phyloP scores from a whole-genome alignment of 2,888 invertebrate genomes.

The Abrostola tripartita region DNA sequence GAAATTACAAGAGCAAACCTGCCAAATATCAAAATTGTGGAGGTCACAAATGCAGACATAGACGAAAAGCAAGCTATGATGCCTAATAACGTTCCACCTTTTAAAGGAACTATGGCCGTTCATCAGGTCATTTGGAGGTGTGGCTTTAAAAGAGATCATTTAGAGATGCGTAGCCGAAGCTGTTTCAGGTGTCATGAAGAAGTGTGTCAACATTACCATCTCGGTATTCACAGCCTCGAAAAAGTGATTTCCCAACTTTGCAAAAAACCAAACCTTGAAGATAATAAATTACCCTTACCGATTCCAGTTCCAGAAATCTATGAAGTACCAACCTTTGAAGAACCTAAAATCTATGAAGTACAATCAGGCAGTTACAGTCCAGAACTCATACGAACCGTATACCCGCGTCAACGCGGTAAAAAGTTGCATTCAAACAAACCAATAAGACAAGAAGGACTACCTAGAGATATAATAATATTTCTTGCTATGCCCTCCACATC shows the following conservation, averaged over 20 bases:
- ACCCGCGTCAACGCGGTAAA: too few relatives aligned
- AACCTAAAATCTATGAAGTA: not conserved
- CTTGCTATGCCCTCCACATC: too few relatives aligned
- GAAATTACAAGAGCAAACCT: conserved; percentile 3
- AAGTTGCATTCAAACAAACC: too few relatives aligned
- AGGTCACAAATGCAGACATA: conserved; percentile 2
- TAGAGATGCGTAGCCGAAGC: conserved; percentile 9
- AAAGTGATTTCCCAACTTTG: conserved; percentile 5
- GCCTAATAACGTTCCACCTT: conserved; percentile 5
- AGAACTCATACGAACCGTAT: conserved; percentile 27
- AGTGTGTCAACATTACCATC: conserved; percentile 9
- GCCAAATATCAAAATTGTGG: conserved; percentile 4
- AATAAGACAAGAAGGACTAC: too few relatives aligned
- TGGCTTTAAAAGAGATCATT: not conserved
- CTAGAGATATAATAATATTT: too few relatives aligned
- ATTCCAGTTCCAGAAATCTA: conserved; percentile 5
- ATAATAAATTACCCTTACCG: not conserved
- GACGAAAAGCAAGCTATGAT: not conserved
- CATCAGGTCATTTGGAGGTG: conserved; percentile 4
- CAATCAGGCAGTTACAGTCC: conserved; percentile 12
- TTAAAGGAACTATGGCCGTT: conserved; percentile 8
- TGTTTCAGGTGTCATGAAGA: conserved; percentile 7
- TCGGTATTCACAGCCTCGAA: conserved; percentile 10
- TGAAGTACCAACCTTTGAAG: conserved; percentile 1
- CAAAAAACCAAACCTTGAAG: conserved; percentile 8